Evolutionary conservation across 2,888 invertebrate species (phyloP).

Genomic region (Xestobium rufovillosum): DNA sequence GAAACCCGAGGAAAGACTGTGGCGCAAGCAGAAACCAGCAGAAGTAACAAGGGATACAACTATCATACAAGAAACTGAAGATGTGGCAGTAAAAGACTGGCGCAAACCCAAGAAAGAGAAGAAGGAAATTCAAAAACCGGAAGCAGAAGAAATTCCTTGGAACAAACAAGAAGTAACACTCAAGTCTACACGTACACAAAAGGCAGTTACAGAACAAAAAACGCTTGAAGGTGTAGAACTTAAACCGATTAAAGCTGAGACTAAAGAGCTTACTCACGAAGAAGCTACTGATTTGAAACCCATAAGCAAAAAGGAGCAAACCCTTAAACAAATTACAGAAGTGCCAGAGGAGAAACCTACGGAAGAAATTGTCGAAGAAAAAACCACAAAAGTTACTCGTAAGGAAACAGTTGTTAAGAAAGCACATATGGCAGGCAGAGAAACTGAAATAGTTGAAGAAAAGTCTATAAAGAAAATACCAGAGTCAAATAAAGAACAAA

Average conservation of each 20-base stretch:
- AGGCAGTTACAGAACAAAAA: conserved; percentile 39
- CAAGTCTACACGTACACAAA: conserved; percentile 40
- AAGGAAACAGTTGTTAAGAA: conserved; percentile 5
- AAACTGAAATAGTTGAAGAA: not conserved
- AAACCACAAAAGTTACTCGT: conserved; percentile 1
- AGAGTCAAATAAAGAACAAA: conserved; percentile 7
- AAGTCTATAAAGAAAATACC: conserved; percentile 3
- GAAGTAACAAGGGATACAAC: conserved; percentile 7
- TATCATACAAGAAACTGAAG: conserved; percentile 32
- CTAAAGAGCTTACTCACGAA: conserved; percentile 6
- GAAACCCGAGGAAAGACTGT: conserved; percentile 29
- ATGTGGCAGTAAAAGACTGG: conserved; percentile 31
- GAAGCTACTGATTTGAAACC: conserved; percentile 3
- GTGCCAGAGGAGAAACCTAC: not conserved
- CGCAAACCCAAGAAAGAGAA: conserved; percentile 24
- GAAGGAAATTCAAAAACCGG: conserved; percentile 23
- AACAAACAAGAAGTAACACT: conserved; percentile 53
- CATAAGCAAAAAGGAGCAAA: conserved; percentile 7
- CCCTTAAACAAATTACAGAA: conserved; percentile 2
- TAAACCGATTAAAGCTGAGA: conserved; percentile 42
- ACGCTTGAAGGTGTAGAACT: conserved; percentile 45
- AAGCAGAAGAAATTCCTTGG: conserved; percentile 42
- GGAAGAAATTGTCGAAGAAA: conserved; percentile 5
- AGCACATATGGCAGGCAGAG: not conserved
- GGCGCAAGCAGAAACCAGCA: not conserved